Evolutionary conservation across 2,113 vertebrate species (phyloP).

Genomic region (Chlamydotis undulata): DNA sequence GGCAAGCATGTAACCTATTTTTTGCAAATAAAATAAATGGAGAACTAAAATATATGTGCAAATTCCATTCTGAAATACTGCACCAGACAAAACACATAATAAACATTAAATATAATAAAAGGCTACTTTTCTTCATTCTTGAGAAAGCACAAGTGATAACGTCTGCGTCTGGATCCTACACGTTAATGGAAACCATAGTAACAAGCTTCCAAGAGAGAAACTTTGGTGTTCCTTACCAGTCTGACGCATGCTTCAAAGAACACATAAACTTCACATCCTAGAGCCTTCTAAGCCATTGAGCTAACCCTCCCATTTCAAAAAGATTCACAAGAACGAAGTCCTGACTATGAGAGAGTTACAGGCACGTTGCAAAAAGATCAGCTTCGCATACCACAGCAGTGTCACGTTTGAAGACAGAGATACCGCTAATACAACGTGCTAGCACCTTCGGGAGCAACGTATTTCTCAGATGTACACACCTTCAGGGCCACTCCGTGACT

Average conservation of each 20-base stretch:
- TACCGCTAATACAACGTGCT: not conserved
- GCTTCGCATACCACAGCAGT: too few species aligned
- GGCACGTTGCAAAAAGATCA: not conserved
- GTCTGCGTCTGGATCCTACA: not conserved
- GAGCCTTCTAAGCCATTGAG: not conserved
- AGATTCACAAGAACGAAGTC: not conserved
- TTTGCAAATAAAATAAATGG: not conserved
- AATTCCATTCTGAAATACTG: not conserved
- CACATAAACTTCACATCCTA: not conserved
- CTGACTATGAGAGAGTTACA: not conserved
- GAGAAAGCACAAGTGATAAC: not conserved
- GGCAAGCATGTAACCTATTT: not conserved
- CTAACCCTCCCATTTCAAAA: not conserved
- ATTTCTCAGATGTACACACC: not conserved
- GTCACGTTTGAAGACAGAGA: not conserved
- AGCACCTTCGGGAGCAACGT: not conserved
- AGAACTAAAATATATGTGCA: not conserved
- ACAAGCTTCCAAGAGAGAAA: not conserved
- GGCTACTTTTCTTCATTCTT: not conserved
- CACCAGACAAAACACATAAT: not conserved
- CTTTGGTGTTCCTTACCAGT: not conserved
- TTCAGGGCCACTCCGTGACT: not conserved
- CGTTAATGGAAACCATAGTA: not conserved
- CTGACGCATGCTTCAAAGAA: not conserved
- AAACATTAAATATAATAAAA: not conserved